Percentiles rank a stretch among this genome's conserved stretches.
phyloP scores from a whole-genome alignment of 2,797 vertebrate species.

The Lophotriccus pileatus region DNA sequence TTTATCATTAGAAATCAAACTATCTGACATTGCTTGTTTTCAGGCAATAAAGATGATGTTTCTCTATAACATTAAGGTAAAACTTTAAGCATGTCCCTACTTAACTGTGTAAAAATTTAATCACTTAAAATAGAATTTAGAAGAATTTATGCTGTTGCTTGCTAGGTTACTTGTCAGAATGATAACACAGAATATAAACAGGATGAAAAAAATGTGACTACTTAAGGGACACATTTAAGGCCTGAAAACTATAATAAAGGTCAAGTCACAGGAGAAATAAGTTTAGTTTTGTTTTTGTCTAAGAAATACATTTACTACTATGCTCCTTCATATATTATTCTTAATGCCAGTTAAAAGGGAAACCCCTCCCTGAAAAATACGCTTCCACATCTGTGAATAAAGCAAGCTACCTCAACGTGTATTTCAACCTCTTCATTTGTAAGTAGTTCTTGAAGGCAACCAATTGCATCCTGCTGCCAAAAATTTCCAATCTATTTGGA shows the following conservation, averaged over 20 bases:
- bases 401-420: conserved; percentile 35
- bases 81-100: neutral
- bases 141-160: neutral
- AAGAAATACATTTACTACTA: neutral
- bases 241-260: neutral
- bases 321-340: neutral
- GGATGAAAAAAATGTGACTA: neutral
- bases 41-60: neutral
- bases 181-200: neutral
- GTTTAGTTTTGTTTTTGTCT: neutral
- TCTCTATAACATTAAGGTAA: neutral
- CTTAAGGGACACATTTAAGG: neutral
- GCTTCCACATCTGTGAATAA: neutral
- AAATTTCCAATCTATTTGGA: conserved; percentile 77
- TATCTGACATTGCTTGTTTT: neutral
- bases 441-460: conserved; percentile 83
- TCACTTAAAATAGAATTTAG: neutral
- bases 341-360: neutral
- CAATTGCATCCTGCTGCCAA: conserved; percentile 88
- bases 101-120: neutral
- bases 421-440: conserved; percentile 56
- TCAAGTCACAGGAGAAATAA: neutral
- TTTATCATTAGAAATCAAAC: neutral
- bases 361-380: neutral
- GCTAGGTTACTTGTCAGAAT: neutral